phyloP scores from a whole-genome alignment of 1,140 invertebrate species.

The Ganaspis sp. region DNA sequence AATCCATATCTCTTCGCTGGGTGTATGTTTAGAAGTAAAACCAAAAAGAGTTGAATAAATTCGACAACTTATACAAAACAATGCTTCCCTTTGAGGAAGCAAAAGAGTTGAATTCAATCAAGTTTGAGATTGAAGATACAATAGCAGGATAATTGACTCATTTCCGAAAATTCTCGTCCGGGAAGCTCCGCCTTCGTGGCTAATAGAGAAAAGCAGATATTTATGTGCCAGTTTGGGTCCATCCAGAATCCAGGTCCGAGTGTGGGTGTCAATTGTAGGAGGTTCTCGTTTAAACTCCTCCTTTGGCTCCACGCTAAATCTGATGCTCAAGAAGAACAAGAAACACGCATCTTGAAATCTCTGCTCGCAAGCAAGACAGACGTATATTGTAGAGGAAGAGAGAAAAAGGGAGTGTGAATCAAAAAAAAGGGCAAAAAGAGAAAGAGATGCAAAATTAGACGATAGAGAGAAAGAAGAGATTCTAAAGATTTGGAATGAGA shows the following conservation, averaged over 20 bases:
- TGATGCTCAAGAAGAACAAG: background rate
- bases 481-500: background rate
- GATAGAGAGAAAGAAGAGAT: constrained; percentile 2
- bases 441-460: background rate
- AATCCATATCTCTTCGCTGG: no score
- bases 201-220: constrained; percentile 37
- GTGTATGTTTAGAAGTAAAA: no score
- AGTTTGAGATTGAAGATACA: no score
- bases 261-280: constrained; percentile 61
- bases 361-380: background rate
- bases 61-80: no score
- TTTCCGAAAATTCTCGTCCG: constrained; percentile 7
- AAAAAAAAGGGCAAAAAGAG: background rate
- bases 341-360: background rate
- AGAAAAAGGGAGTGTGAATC: background rate
- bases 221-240: background rate
- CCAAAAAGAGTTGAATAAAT: no score
- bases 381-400: constrained; percentile 18
- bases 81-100: no score
- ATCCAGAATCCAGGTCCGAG: constrained; percentile 12
- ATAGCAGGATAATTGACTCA: background rate
- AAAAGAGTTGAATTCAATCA: no score
- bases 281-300: constrained; percentile 63
- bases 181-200: constrained; percentile 48
- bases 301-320: constrained; percentile 45